Conservation (phyloP, 2,113 vertebrate species). For the Hepsetus odoe region DNA sequence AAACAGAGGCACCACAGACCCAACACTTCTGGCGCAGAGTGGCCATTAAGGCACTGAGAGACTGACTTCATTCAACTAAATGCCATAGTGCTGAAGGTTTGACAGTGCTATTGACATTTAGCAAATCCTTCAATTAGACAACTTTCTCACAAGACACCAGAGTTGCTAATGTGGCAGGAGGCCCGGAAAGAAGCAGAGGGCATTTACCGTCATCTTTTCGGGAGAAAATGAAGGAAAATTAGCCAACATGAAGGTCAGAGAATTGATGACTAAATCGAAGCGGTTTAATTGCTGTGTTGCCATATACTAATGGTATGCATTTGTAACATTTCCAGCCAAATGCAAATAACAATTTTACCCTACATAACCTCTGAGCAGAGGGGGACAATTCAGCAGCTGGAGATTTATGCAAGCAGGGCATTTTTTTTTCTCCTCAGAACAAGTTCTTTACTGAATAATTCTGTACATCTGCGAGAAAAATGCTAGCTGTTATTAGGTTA, state of each 20-base stretch:
- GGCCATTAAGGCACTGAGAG: neutral
- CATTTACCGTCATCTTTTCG: neutral
- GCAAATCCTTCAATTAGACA: conserved; percentile 31
- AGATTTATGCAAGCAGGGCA: conserved; percentile 40
- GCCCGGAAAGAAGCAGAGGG: neutral
- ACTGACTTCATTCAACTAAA: conserved; percentile 18
- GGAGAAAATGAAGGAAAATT: conserved; percentile 15
- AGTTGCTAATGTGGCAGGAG: conserved; percentile 10
- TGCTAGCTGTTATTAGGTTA: conserved; percentile 32
- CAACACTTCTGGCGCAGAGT: neutral
- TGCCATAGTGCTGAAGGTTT: neutral
- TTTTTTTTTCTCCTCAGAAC: conserved; percentile 30
- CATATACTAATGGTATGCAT: conserved; percentile 44
- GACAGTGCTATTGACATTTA: conserved; percentile 16
- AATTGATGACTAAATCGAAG: conserved; percentile 40
- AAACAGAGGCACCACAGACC: conserved; percentile 3
- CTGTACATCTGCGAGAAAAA: conserved; percentile 12
- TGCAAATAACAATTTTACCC: conserved; percentile 32
- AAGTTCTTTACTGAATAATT: conserved; percentile 16
- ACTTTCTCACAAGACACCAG: conserved; percentile 10
- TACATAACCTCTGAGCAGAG: neutral
- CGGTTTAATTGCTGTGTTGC: conserved; percentile 36
- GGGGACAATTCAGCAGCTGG: conserved; percentile 38
- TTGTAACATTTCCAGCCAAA: conserved; percentile 35
- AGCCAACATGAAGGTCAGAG: conserved; percentile 24